Evolutionary conservation across 2,113 vertebrate genomes (phyloP), one percentile per base, ranked within the genome.

Genomic region (Gymnocephalus cernua): DNA sequence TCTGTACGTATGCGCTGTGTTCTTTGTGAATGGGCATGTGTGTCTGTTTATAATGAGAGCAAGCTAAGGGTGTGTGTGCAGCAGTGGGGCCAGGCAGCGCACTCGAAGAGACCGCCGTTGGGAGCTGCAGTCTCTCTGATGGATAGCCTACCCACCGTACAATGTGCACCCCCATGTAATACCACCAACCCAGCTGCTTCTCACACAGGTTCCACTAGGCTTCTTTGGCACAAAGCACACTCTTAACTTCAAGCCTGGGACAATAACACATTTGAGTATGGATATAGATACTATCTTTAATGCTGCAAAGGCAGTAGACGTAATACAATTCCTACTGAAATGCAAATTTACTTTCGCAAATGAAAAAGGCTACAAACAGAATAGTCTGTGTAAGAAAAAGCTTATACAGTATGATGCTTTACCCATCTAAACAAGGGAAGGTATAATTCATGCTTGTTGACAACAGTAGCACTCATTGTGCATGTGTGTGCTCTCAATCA

Each of bases 101-200:
- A 59, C 56, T 71, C 48, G 6, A 76, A 81, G 27, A 77, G 68
- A 58, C 61, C 11, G 51, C 90, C 91, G 81, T 67, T 78, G 93
- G 92, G 91, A 93, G 71, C 85, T 71, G 62, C 64, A 81, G 72
- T 89, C 89, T 92, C 89, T 80, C 93, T 94, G 89, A 94, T 91
- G 90, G 88, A 93, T 95, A 86, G 88, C 59, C 85, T 84, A 68
- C 84, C 77, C 75, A 81, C n/a, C 7, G 8, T 59, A 74, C 27
- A 79, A 67, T 38, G 56, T 74, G 83, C 47, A 73, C 69, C 76
- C 41, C 27, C 79, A 62, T 73, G 75, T 86, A 78, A 69, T 80
- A 84, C 54, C 82, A 89, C 85, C 80, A 88, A 88, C 50, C 84
- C 88, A 85, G 75, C 82, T 83, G 79, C 87, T 88, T 65, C 78